Conservation (phyloP, 92 coral and sea anemone genomes). For the Heliopora coerulea region DNA sequence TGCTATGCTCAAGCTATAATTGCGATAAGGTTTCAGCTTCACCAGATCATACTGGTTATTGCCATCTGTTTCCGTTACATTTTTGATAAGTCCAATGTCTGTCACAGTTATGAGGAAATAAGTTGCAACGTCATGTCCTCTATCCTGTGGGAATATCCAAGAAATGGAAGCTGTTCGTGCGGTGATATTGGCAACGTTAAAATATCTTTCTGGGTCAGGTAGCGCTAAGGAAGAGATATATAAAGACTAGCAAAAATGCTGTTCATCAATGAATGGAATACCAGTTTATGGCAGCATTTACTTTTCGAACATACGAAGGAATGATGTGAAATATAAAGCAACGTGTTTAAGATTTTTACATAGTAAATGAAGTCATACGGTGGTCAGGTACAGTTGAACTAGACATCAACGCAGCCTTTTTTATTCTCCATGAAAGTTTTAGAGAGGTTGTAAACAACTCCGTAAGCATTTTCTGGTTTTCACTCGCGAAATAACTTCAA, state of each 20-base stretch:
- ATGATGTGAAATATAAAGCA: not conserved
- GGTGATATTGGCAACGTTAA: not conserved
- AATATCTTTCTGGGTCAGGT: not conserved
- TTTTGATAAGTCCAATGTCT: not conserved
- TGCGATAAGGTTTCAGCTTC: constrained; percentile 5
- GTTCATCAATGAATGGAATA: not conserved
- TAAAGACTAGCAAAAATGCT: not conserved
- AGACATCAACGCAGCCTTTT: too few relatives aligned
- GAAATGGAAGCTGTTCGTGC: constrained; percentile 7
- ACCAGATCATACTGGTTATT: not conserved
- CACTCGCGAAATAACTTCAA: too few relatives aligned
- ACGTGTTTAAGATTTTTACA: too few relatives aligned
- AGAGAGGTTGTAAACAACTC: too few relatives aligned
- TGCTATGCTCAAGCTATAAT: not conserved
- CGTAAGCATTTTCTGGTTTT: too few relatives aligned
- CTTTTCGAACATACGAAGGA: too few relatives aligned
- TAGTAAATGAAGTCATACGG: too few relatives aligned
- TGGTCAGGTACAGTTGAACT: too few relatives aligned
- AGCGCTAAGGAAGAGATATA: not conserved
- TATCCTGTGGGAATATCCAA: not conserved
- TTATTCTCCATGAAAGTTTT: too few relatives aligned
- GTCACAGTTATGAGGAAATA: not conserved
- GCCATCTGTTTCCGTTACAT: not conserved
- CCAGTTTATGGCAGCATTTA: too few relatives aligned
- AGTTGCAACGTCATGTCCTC: not conserved